Conservation (phyloP, 2,797 vertebrate genomes). For the Gymnothorax reevesii region DNA sequence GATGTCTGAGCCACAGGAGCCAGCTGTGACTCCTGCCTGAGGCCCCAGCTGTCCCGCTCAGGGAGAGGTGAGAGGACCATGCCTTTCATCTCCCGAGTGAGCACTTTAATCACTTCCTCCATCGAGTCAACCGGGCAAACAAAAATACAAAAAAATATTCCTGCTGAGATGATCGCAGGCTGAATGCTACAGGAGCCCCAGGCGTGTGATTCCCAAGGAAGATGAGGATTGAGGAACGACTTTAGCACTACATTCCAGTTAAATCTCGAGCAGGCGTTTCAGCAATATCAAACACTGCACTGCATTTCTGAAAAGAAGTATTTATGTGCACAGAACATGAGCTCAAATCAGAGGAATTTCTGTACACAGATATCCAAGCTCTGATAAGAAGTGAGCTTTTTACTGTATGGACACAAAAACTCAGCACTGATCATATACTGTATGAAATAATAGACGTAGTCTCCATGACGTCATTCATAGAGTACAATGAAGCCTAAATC, state of each 20-base stretch:
- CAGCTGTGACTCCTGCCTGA: not conserved
- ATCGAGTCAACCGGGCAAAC: not conserved
- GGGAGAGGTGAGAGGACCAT: not conserved
- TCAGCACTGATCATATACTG: no score
- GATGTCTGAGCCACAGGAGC: not conserved
- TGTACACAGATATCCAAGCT: no score
- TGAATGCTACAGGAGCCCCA: not conserved
- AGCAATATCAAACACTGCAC: not conserved
- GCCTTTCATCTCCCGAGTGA: not conserved
- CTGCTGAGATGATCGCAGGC: slow-evolving; percentile 16
- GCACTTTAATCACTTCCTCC: slow-evolving; percentile 27
- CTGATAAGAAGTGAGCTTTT: no score
- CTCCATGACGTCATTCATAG: no score
- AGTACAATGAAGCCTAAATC: no score
- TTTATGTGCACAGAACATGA: no score
- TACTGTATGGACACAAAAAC: no score
- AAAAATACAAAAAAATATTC: no score
- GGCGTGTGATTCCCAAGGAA: slow-evolving; percentile 3
- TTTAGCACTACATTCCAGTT: not conserved
- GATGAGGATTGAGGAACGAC: not conserved
- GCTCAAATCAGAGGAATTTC: no score
- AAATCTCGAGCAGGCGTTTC: not conserved
- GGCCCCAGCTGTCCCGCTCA: not conserved
- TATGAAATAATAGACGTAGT: no score
- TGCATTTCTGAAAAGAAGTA: no score